Evolutionary conservation across 1,140 invertebrate genomes (phyloP).

Genomic region (Drosophila nannoptera): DNA sequence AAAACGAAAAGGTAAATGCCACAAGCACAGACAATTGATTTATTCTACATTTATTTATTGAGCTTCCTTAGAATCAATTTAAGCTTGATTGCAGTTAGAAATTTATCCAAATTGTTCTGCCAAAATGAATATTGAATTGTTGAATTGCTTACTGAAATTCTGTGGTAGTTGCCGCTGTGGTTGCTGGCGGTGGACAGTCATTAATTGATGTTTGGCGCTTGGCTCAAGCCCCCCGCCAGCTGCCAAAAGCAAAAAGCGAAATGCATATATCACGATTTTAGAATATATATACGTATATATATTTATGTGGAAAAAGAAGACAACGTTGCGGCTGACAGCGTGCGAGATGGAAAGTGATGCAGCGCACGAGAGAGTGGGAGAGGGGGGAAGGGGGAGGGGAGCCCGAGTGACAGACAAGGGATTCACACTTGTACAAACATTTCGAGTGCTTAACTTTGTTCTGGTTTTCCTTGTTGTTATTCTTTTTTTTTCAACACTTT

Average conservation of each 20-base stretch:
- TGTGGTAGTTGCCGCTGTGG: not conserved
- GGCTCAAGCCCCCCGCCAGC: conserved; percentile 2
- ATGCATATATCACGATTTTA: conserved; percentile 15
- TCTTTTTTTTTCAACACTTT: conserved; percentile 12
- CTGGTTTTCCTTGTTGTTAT: conserved; percentile 26
- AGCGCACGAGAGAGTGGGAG: not conserved
- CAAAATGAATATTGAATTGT: too few relatives aligned
- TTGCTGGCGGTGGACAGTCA: conserved; percentile 10
- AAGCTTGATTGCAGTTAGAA: too few relatives aligned
- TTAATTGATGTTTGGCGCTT: conserved; percentile 46
- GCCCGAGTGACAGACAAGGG: too few relatives aligned
- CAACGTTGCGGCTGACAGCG: conserved; percentile 2
- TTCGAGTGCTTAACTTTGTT: conserved; percentile 41
- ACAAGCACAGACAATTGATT: too few relatives aligned
- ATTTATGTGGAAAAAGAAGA: conserved; percentile 2
- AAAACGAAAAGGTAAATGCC: too few relatives aligned
- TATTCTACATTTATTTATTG: too few relatives aligned
- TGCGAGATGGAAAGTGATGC: too few relatives aligned
- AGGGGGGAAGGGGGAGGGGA: not conserved
- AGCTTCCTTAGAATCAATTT: too few relatives aligned
- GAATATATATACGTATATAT: conserved; percentile 15
- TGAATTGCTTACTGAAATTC: not conserved
- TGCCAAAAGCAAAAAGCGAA: not conserved
- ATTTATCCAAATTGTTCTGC: too few relatives aligned
- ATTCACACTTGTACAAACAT: conserved; percentile 41